A percentile compares a stretch with the other conserved stretches of the same genome.
Conservation (phyloP, 2,888 invertebrate species). For the Psylliodes chrysocephalus region DNA sequence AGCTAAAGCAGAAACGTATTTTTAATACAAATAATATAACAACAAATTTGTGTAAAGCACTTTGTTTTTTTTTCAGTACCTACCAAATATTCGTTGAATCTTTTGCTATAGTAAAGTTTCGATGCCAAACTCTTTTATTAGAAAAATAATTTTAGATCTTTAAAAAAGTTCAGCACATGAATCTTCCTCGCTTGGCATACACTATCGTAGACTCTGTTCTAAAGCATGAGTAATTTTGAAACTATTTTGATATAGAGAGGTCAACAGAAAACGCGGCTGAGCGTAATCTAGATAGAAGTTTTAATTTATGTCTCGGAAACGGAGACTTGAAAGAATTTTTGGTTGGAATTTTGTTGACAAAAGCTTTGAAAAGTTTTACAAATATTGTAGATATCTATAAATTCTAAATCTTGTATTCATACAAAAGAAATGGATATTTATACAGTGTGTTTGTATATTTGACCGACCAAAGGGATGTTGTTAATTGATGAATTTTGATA, state of each 20-base stretch:
- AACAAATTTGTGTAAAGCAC: too few species aligned
- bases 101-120: slow-evolving; percentile 1
- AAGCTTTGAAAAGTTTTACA: not conserved
- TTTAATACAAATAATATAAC: too few species aligned
- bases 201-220: slow-evolving; percentile 8
- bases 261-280: slow-evolving; percentile 11
- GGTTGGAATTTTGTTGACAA: slow-evolving; percentile 4
- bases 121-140: slow-evolving; percentile 3
- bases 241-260: slow-evolving; percentile 25
- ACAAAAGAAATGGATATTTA: too few species aligned
- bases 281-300: slow-evolving; percentile 4
- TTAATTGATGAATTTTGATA: too few species aligned
- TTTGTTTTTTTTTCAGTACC: too few species aligned
- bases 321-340: slow-evolving; percentile 3
- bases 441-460: too few species aligned
- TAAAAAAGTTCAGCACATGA: slow-evolving; percentile 10
- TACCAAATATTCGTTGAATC: not conserved
- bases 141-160: slow-evolving; percentile 16
- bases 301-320: slow-evolving; percentile 16
- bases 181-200: slow-evolving; percentile 15
- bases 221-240: slow-evolving; percentile 18
- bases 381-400: not conserved
- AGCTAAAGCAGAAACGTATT: too few species aligned
- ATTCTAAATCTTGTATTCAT: too few species aligned
- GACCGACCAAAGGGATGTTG: too few species aligned